Evolutionary conservation across 92 coral and sea anemone species (phyloP), one percentile per base, ranked within the genome.

Genomic region (Palythoa caribaeorum): DNA sequence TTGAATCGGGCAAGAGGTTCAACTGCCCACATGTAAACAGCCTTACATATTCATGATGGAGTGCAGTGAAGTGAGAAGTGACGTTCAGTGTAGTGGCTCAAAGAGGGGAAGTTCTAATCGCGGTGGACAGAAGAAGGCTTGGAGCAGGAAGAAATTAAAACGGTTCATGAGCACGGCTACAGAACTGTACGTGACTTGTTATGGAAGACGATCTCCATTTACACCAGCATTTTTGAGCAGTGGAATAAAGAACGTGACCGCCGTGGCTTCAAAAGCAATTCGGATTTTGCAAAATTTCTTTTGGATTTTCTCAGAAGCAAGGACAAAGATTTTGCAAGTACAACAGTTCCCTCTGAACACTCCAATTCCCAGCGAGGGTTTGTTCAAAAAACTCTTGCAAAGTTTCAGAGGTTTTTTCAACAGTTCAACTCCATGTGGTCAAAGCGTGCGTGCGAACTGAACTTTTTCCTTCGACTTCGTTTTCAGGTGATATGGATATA

Each of bases 221-320:
- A 73, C 83, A 85, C 81, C 63, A 75, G 53, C 83, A 54, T 85
- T 20, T 85, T 73, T 59, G 36, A 85, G 53, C 28, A 73, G 37
- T 85, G 89, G 89, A 85, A 9, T 28, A 19, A 60, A 37, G 60
- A 38, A 66, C 53, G 54, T 38, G 87, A 83, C 59, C 55, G 40
- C 55, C 55, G 52, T 68, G 87, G 71, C 76, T 83, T 83, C 73
- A 83, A 62, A 83, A 72, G 5, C 1, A 37, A 83, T 36, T 83
- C 79, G 55, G 57, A 60, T 35, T 83, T 83, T 83, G 87, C 87
- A 10, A 78, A 51, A 50, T 54, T 62, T 36, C 83, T 78, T 78
- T 78, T 78, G 71, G 68, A 52, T 36, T 52, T 54, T 62, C 69
- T 37, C 68, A 80, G 15, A 60, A 57, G 83, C 83, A 78, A 52